These are phyloP conservation scores for Acanthosepion lycidas DNA, from an alignment of 2,888 invertebrate genomes.

Conservation along the genomic window DNA sequence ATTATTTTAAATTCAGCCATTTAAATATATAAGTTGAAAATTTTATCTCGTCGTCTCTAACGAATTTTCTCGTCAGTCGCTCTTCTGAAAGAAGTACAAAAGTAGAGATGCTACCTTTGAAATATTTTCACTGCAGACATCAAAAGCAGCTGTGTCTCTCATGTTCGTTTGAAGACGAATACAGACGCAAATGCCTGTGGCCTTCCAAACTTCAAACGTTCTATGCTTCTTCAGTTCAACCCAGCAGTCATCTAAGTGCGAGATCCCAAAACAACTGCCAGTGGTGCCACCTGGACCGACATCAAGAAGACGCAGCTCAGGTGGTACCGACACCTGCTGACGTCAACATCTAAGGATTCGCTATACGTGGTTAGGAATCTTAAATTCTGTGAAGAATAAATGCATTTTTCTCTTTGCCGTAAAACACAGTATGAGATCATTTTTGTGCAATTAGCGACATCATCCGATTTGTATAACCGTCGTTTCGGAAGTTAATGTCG, in stretches of 20 bases:
- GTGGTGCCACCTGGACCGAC: constrained; percentile 8
- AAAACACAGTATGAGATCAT: no score
- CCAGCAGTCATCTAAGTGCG: neutral
- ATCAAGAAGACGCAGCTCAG: neutral
- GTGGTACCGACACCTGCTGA: neutral
- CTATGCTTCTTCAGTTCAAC: neutral
- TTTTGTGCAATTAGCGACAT: neutral
- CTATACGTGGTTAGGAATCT: neutral
- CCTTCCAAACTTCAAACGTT: neutral
- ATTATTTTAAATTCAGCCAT: neutral
- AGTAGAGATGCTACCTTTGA: neutral
- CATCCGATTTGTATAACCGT: neutral
- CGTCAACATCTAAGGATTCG: neutral
- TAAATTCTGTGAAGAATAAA: no score
- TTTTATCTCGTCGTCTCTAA: neutral
- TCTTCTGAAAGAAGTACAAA: neutral
- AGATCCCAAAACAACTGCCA: neutral
- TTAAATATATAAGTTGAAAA: neutral
- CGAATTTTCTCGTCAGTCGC: neutral
- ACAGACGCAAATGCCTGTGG: neutral
- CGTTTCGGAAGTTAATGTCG: neutral
- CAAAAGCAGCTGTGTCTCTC: neutral
- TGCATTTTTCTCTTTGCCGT: no score
- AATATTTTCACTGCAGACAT: neutral
- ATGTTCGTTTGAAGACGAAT: neutral